These are phyloP conservation scores for Patella depressa DNA, from an alignment of 2,888 invertebrate species.

Conservation along the genomic window DNA sequence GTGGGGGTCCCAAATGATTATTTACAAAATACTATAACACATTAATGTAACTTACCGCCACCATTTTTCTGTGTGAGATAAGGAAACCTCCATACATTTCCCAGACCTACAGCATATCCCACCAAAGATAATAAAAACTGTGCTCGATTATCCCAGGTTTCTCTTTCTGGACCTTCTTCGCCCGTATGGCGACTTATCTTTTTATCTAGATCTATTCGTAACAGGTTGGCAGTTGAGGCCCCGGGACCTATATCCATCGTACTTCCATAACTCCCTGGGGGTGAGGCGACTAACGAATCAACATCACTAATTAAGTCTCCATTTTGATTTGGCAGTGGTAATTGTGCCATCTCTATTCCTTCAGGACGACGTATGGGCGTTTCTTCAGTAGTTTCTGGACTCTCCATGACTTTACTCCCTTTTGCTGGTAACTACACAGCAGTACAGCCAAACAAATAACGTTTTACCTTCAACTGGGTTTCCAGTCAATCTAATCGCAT, in stretches of 20 bases:
- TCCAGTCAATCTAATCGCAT: too few relatives aligned
- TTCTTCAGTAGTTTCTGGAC: not conserved
- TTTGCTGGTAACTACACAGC: too few relatives aligned
- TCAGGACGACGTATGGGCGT: not conserved
- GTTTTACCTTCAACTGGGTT: too few relatives aligned
- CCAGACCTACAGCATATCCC: slow-evolving; percentile 62
- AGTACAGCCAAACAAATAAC: too few relatives aligned
- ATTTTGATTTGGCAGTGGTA: slow-evolving; percentile 19
- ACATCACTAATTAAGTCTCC: not conserved
- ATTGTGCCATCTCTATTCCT: slow-evolving; percentile 18
- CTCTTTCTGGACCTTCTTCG: slow-evolving; percentile 49
- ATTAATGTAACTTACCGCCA: slow-evolving; percentile 47
- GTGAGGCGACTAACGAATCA: not conserved
- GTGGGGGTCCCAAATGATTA: not conserved
- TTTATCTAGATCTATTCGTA: slow-evolving; percentile 53
- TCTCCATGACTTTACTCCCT: too few relatives aligned
- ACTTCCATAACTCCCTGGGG: slow-evolving; percentile 38
- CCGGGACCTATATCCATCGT: slow-evolving; percentile 50
- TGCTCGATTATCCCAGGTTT: slow-evolving; percentile 57
- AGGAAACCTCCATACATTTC: slow-evolving; percentile 63
- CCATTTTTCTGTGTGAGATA: slow-evolving; percentile 64
- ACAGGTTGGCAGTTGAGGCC: slow-evolving; percentile 54
- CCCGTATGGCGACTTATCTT: slow-evolving; percentile 54
- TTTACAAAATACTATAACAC: not conserved
- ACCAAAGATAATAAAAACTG: slow-evolving; percentile 58